Evolutionary conservation across 1,140 invertebrate species (phyloP), one percentile per base, ranked within the genome.

Genomic region (Agrilus planipennis): DNA sequence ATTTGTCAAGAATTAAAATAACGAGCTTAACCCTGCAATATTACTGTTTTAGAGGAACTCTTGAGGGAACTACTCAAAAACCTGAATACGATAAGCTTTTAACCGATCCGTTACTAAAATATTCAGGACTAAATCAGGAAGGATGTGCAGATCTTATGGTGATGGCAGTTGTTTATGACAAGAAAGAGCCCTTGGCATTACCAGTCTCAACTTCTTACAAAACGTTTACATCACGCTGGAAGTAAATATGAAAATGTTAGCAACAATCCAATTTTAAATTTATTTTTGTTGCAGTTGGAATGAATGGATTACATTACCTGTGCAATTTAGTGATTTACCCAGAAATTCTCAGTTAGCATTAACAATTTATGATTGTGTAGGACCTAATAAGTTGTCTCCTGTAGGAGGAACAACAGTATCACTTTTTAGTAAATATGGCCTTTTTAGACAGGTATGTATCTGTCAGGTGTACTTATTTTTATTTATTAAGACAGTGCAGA

Each of bases 201-300:
- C 89, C 92, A 11, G 82, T 94, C 18, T 76, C 79, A 27, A 96
- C 92, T 16, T 80, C 90, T 2, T 95, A 96, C 54, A 97, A 95
- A 68, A 72, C 88, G 17, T 96, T 97, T 56, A 84, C 79, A 25
- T 87, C 79, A 23, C 67, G 91, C 55, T 95, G 89, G 88, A 93
- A 88, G 87, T 90, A 76, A 71, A 49, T 48, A 18, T 12, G n/a
- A 23, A 7, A 31, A 19, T 41, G 41, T n/a, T 39, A 17, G 12
- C 21, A 2, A 30, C 31, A 19, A 7, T 12, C 16, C 15, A 28
- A 16, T 17, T 15, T 27, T 9, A 27, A 27, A 27, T 27, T 27
- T 7, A 7, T 46, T 39, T 44, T 49, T 38, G 41, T 62, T 68
- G 17, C 50, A 89, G 87, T 61, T 99, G 94, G 94, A 95, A 97